A percentile compares a stretch with the other conserved stretches of the same genome.
Conservation (phyloP, 2,113 vertebrate species). For the Dipodomys stephensi region DNA sequence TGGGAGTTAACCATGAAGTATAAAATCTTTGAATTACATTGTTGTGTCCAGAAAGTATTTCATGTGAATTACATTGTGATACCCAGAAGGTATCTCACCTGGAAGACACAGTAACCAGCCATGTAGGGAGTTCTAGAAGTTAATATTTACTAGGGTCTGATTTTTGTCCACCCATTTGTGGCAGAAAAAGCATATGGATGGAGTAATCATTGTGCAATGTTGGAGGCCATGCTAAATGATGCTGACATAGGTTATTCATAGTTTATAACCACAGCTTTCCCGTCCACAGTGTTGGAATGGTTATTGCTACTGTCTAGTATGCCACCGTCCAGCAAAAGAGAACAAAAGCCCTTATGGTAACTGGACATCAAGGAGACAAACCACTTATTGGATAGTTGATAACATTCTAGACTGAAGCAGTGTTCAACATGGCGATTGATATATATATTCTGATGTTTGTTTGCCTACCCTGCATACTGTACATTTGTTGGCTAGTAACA, state of each 20-base stretch:
- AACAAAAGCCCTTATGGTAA: neutral
- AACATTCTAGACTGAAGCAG: neutral
- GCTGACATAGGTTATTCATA: neutral
- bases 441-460: neutral
- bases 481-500: neutral
- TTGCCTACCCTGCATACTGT: neutral
- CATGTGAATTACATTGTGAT: neutral
- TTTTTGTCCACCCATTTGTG: neutral
- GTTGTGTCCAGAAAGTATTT: neutral
- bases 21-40: slow-evolving; percentile 17
- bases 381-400: neutral
- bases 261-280: neutral
- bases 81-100: neutral
- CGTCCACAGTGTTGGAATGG: neutral
- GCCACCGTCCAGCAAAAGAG: neutral
- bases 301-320: neutral
- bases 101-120: slow-evolving; percentile 16
- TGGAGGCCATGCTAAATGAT: neutral
- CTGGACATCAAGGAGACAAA: neutral
- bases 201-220: neutral
- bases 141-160: neutral
- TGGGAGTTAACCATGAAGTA: neutral
- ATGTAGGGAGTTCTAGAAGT: neutral
- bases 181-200: neutral
- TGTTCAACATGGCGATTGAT: neutral